Evolutionary conservation across 2,888 invertebrate genomes (phyloP).

Genomic region (Caenorhabditis wallacei): DNA sequence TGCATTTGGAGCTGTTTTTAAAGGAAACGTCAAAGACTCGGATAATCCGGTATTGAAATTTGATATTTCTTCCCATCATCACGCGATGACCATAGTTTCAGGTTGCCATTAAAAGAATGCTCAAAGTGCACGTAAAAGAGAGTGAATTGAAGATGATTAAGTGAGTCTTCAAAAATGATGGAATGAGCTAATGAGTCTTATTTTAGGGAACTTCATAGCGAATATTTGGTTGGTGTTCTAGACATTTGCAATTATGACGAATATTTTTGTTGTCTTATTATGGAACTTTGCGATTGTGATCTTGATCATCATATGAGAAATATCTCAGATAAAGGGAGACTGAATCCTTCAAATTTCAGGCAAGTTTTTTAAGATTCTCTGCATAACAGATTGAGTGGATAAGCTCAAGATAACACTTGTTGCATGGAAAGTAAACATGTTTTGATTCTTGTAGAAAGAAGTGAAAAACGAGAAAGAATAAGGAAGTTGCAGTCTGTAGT

Average conservation of each 20-base stretch:
- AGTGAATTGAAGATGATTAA: conserved; percentile 79
- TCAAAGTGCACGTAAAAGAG: conserved; percentile 77
- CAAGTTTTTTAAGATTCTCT: conserved; percentile 35
- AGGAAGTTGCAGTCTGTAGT: conserved; percentile 18
- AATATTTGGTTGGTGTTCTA: conserved; percentile 77
- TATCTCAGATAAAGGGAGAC: conserved; percentile 70
- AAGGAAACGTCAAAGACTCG: conserved; percentile 66
- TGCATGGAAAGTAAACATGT: conserved; percentile 43
- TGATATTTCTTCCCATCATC: not conserved
- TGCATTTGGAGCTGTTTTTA: conserved; percentile 80
- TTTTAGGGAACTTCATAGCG: conserved; percentile 71
- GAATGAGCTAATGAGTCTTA: not conserved
- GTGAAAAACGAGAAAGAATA: conserved; percentile 7
- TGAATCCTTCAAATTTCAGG: conserved; percentile 76
- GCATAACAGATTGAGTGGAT: conserved; percentile 16
- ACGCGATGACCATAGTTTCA: conserved; percentile 48
- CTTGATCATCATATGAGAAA: conserved; percentile 77
- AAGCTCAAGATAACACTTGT: conserved; percentile 4
- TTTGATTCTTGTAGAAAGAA: conserved; percentile 31
- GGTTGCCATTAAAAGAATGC: conserved; percentile 81
- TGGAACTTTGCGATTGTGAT: conserved; percentile 81
- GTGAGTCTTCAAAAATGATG: conserved; percentile 37
- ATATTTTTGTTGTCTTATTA: conserved; percentile 77
- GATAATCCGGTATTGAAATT: conserved; percentile 47
- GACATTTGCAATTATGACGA: conserved; percentile 79